Evolutionary conservation across 2,113 vertebrate species (phyloP), one percentile per base, ranked within the genome.

Genomic region (Epinephelus fuscoguttatus): DNA sequence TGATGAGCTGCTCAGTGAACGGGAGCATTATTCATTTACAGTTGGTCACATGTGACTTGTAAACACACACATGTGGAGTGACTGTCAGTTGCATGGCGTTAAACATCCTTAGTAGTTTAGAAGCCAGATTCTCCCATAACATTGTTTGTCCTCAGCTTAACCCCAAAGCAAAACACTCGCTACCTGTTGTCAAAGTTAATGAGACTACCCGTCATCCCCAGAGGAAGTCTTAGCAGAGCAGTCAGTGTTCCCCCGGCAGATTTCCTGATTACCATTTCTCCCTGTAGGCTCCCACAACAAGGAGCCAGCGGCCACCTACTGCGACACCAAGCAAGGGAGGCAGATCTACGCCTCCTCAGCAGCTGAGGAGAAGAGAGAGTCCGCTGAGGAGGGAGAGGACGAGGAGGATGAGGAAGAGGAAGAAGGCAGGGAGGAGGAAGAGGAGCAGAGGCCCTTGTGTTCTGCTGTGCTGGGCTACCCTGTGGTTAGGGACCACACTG

Each of bases 371-470:
- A 86, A 23, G 74, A 79, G 74, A 5, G 88, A 89, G 77, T 92
- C 92, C 2, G 85, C 83, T 0, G 91, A 88, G 70, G 91, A 90
- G 45, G 85, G 70, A 1, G 88, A 87, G 18, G 80, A 80, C 1
- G 86, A 89, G 5, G 84, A 85, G 70, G 96, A 95, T 30, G 96
- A 96, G 53, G 95, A 93, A 2, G 96, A 97, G 81, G 96, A 96
- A 55, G 97, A 96, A 75, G 97, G 93, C 85, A 95, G 75, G 52
- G 96, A 96, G 86, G 93, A 89, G 95, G 92, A 97, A 71, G 97
- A 97, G 88, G 97, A 98, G 81, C 95, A 97, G 84, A 97, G 97
- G 83, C 96, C 97, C 0, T 84, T 98, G 81, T 97, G 97, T 79
- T 95, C 96, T 15, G 95, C 95, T 59, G 93, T 96, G 62, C 86